Percentiles rank a stretch among this genome's conserved stretches.
Conservation (phyloP, 2,888 invertebrate genomes). For the Rhyacophila evoluta region DNA sequence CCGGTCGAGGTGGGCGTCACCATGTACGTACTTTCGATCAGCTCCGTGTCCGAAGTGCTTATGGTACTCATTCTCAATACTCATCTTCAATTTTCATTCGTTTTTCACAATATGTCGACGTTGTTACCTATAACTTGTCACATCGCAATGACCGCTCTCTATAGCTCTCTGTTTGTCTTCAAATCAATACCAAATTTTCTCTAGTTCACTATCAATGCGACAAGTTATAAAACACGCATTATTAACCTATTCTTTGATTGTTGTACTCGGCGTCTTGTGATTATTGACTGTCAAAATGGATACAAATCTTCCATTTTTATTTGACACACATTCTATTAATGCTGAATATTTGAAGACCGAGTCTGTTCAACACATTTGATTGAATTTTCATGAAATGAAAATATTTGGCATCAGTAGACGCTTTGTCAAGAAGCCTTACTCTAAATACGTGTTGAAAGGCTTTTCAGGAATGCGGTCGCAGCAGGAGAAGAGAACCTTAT, state of each 20-base stretch:
- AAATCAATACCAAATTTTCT: slow-evolving; percentile 56
- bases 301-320: slow-evolving; percentile 34
- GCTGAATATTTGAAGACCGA: slow-evolving; percentile 26
- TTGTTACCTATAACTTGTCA: slow-evolving; percentile 55
- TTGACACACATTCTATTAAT: slow-evolving; percentile 39
- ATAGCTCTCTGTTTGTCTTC: slow-evolving; percentile 63
- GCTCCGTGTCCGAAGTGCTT: slow-evolving; percentile 98
- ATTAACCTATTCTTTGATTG: slow-evolving; percentile 56
- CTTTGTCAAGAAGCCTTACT: slow-evolving; percentile 35
- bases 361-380: slow-evolving; percentile 1
- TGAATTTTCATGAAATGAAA: background rate
- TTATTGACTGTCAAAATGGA: slow-evolving; percentile 52
- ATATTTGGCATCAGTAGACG: slow-evolving; percentile 43
- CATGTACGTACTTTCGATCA: slow-evolving; percentile 98
- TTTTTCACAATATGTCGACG: slow-evolving; percentile 54
- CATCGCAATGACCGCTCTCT: slow-evolving; percentile 62
- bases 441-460: slow-evolving; percentile 51
- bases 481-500: slow-evolving; percentile 53
- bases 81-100: slow-evolving; percentile 60
- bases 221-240: slow-evolving; percentile 53
- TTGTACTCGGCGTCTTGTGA: slow-evolving; percentile 59
- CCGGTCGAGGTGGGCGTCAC: slow-evolving; percentile 98
- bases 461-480: slow-evolving; percentile 54
- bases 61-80: slow-evolving; percentile 81
- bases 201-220: slow-evolving; percentile 60